Evolutionary conservation across 2,888 invertebrate genomes (phyloP).

Genomic region (Macrosoma leucophasiata): DNA sequence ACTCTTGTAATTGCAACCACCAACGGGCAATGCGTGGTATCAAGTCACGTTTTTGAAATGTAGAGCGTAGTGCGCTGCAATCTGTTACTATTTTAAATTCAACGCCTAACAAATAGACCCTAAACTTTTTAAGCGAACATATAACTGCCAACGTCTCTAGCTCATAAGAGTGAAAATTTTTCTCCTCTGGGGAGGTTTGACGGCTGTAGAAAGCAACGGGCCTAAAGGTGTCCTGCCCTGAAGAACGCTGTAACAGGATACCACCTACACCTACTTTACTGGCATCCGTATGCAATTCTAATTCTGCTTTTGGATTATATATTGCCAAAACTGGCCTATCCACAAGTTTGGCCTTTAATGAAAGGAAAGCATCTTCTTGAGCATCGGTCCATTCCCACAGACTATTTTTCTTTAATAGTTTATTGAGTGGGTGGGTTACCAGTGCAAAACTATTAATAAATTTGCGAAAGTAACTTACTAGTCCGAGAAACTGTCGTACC

Average conservation of each 20-base stretch:
- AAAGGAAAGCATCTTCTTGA: conserved; percentile 5
- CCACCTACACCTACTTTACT: conserved; percentile 31
- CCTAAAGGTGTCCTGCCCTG: conserved; percentile 11
- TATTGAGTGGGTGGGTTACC: conserved; percentile 14
- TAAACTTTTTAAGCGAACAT: conserved; percentile 10
- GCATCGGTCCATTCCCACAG: conserved; percentile 15
- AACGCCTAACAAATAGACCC: conserved; percentile 17
- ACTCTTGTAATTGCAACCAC: conserved; percentile 24
- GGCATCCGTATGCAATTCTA: conserved; percentile 37
- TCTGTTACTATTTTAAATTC: conserved; percentile 20
- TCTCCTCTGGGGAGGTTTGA: conserved; percentile 24
- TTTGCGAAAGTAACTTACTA: conserved; percentile 12
- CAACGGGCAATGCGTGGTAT: conserved; percentile 23
- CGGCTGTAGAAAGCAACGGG: conserved; percentile 28
- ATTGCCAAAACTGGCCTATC: conserved; percentile 31
- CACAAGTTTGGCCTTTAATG: conserved; percentile 4
- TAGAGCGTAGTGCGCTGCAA: conserved; percentile 20
- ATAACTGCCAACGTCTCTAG: conserved; percentile 23
- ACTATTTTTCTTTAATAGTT: conserved; percentile 13
- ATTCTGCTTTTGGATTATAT: conserved; percentile 28
- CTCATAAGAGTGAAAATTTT: conserved; percentile 14
- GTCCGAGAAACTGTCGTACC: conserved; percentile 12
- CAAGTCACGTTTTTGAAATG: conserved; percentile 20
- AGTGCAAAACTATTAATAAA: conserved; percentile 14
- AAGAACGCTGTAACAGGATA: conserved; percentile 30